Percentiles rank a stretch among this genome's conserved stretches.
Evolutionary conservation across 2,113 vertebrate genomes (phyloP).

Genomic region (Acanthochromis polyacanthus): DNA sequence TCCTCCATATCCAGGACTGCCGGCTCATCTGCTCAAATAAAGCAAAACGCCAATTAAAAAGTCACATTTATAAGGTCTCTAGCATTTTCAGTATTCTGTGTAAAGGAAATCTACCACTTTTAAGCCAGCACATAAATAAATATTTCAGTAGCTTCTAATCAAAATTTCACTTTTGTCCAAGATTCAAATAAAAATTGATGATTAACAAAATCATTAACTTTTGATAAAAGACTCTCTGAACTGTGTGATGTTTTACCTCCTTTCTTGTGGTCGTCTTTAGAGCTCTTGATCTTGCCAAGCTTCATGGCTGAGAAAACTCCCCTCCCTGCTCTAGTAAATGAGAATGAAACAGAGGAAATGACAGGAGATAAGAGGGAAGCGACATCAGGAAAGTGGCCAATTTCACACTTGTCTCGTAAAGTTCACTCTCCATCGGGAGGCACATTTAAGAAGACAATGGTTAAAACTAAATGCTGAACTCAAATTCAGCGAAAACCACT

Average conservation of each 20-base stretch:
- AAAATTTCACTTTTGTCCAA: background rate
- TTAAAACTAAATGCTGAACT: background rate
- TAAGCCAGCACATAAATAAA: background rate
- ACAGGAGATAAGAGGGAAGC: conserved; percentile 16
- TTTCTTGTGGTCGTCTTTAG: conserved; percentile 88
- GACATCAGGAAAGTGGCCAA: background rate
- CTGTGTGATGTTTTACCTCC: conserved; percentile 80
- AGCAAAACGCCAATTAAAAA: background rate
- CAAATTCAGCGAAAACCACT: background rate
- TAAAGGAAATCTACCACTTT: background rate
- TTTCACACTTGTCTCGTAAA: background rate
- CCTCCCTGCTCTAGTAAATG: conserved; percentile 87
- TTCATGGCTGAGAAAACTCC: conserved; percentile 94
- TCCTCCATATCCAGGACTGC: conserved; percentile 94
- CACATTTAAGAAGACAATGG: background rate
- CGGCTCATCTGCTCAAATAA: conserved; percentile 87
- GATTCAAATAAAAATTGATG: no score
- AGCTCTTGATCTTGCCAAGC: conserved; percentile 88
- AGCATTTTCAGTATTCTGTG: background rate
- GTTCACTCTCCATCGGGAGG: background rate
- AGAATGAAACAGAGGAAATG: conserved; percentile 5
- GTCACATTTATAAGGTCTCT: background rate
- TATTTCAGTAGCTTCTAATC: background rate
- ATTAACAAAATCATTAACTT: background rate
- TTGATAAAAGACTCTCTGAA: background rate